Base-by-base conservation (phyloP, 2,888 invertebrate species). In the Cryptocephalus moraei region DNA sequence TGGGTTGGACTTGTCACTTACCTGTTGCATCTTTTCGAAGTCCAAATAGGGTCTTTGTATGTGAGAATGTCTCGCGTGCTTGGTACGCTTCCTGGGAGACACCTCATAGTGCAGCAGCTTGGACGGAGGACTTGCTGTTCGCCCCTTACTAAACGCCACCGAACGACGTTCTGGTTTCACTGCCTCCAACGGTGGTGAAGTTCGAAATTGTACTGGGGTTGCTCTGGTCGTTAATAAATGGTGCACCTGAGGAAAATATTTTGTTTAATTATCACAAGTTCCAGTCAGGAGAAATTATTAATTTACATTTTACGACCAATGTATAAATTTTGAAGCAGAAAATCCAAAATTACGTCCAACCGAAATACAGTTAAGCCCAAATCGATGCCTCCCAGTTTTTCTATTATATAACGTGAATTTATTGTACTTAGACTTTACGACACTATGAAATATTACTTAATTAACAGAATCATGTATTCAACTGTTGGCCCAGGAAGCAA, bases 1-100 rank as follows among this genome's bases (percentile, higher is more conserved):
- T 6, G 22, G 22, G 22, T 22, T 6, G 36, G 6, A 36, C 12
- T 9, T 34, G n/a, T 34, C 34, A 51, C 76, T 74, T 75, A 91
- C 91, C 85, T 91, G 90, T 77, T 92, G 92, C 92, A 93, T 93
- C 77, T 93, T 93, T 73, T 93, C 93, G 70, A 93, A 92, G 76
- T 93, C 92, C 65, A 93, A 81, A 72, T 91, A 91, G 57, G 93
- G 93, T 67, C 92, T 80, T 67, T 85, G 85, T 58, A 82, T 75
- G 70, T 86, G 82, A 1, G 12, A 14, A 58, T 76, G 75, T 55
- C 78, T 73, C 39, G 65, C 62, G 60, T 83, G 81, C 61, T 82
- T 75, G 70, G 82, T 73, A 69, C 80, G 70, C 68, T 79, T 73
- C 65, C 76, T 70, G 55, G 78, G 75, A 62, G 78, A 78, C 56